Percentiles rank a stretch among this genome's conserved stretches.
Conservation (phyloP, 2,888 invertebrate genomes). For the Liodrosophila aerea region DNA sequence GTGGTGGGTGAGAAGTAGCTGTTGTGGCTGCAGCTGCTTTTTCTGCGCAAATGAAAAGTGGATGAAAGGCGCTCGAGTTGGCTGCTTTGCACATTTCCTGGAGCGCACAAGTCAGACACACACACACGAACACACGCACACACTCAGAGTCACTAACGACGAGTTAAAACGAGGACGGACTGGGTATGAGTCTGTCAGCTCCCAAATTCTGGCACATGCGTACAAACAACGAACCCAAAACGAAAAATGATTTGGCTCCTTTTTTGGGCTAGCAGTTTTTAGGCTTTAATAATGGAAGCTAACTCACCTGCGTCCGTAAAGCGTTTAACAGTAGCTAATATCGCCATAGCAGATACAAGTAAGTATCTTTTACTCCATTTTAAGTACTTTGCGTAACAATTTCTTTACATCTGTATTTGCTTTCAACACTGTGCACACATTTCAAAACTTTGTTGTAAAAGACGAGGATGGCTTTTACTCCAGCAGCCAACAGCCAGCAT, state of each 20-base stretch:
- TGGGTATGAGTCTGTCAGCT: conserved; percentile 7
- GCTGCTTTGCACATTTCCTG: conserved; percentile 66
- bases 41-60: conserved; percentile 76
- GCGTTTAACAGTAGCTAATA: neutral
- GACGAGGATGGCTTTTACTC: conserved; percentile 1
- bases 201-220: conserved; percentile 64
- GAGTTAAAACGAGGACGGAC: conserved; percentile 71
- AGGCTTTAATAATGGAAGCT: conserved; percentile 39
- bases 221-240: conserved; percentile 36
- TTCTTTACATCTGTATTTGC: neutral
- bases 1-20: conserved; percentile 21
- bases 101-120: conserved; percentile 38
- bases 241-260: conserved; percentile 26
- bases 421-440: conserved; percentile 27
- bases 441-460: conserved; percentile 4
- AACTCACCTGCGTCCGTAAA: conserved; percentile 47
- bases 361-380: too few species aligned
- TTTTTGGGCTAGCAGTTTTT: conserved; percentile 21
- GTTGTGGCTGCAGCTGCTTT: conserved; percentile 15
- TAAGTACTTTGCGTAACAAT: neutral
- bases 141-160: conserved; percentile 20
- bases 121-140: conserved; percentile 11
- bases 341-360: too few species aligned
- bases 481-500: conserved; percentile 15
- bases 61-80: conserved; percentile 68